Base-by-base conservation (phyloP, 2,113 vertebrate species). In the Laticauda laticaudata region DNA sequence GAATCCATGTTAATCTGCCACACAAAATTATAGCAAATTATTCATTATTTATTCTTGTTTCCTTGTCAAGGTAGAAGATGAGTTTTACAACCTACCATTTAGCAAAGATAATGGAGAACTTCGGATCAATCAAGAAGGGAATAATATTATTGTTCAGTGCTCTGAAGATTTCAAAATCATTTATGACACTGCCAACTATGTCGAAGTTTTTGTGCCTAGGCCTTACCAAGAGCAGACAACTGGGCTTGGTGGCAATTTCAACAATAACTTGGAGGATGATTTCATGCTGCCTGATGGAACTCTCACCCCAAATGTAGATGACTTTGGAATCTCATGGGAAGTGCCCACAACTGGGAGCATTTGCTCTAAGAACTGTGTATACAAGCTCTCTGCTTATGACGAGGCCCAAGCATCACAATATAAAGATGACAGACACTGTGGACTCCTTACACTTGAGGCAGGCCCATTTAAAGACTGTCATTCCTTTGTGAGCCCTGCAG, bases 181-280 rank as follows among this genome's bases (percentile, higher is more conserved):
- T 24, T 98, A 98, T 69, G 98, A 98, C 93, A 97, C 97, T 94
- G 92, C 96, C n/a, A 96, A 97, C 57, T 51, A 95, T 51, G 95
- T 98, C 29, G 69, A 96, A 24, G 91, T 98, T 18, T 94, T 88
- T 20, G 56, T 98, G 57, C 93, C 96, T 12, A 21, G 29, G 20
- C 69, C 26, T 90, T 94, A 94, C 26, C 39, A 91, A 43, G 90
- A 90, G 43, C 61, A 91, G 3, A 18, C 93, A 85, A 90, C 92
- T 24, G 95, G 95, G 39, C 91, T 96, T 11, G 94, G 94, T 24
- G 95, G 94, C 43, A 95, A 95, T 57, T 97, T 96, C 94, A 97
- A 97, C 39, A 90, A 91, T 26, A 90, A 97, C 15, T 26, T 29
- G 0, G 88, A 91, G 2, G 93, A 94, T 86, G 93, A 97, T 51